Conservation (phyloP, 1,140 invertebrate genomes). For the Pseudachorutes palmiensis region DNA sequence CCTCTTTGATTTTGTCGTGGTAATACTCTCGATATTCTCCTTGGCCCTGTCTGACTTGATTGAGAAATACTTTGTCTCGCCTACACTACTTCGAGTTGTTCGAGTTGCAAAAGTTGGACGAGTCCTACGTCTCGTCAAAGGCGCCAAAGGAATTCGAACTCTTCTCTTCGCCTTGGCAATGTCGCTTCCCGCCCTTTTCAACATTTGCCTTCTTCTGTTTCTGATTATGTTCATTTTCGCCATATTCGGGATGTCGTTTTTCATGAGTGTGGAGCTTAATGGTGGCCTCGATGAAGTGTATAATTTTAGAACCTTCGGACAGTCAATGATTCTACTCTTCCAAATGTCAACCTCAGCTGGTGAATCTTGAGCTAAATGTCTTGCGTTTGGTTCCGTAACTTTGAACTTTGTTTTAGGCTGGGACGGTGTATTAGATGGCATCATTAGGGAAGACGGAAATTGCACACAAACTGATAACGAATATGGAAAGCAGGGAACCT, state of each 20-base stretch:
- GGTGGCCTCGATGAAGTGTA: constrained; percentile 92
- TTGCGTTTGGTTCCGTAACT: no score
- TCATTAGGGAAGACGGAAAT: constrained; percentile 83
- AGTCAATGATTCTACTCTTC: constrained; percentile 95
- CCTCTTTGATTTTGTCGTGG: constrained; percentile 97
- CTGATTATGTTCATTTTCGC: constrained; percentile 99
- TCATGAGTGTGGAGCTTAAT: constrained; percentile 87
- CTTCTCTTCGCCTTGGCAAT: constrained; percentile 94
- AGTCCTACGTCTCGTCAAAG: constrained; percentile 91
- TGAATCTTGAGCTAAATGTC: not conserved
- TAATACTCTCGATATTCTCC: constrained; percentile 79
- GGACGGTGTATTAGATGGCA: constrained; percentile 88
- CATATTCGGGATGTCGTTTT: constrained; percentile 95
- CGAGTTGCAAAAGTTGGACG: constrained; percentile 95
- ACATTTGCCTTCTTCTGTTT: constrained; percentile 95
- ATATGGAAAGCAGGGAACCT: constrained; percentile 77
- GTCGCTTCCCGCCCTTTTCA: constrained; percentile 95
- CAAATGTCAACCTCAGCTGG: constrained; percentile 49
- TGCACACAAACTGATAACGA: constrained; percentile 79
- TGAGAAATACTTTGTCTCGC: constrained; percentile 95
- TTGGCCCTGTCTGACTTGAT: constrained; percentile 91
- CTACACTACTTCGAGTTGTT: constrained; percentile 91
- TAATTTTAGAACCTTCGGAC: constrained; percentile 95
- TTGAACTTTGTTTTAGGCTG: constrained; percentile 62
- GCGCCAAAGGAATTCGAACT: constrained; percentile 93